Base-by-base conservation (phyloP, 2,888 invertebrate species). In the Nematopogon swammerdamellus region DNA sequence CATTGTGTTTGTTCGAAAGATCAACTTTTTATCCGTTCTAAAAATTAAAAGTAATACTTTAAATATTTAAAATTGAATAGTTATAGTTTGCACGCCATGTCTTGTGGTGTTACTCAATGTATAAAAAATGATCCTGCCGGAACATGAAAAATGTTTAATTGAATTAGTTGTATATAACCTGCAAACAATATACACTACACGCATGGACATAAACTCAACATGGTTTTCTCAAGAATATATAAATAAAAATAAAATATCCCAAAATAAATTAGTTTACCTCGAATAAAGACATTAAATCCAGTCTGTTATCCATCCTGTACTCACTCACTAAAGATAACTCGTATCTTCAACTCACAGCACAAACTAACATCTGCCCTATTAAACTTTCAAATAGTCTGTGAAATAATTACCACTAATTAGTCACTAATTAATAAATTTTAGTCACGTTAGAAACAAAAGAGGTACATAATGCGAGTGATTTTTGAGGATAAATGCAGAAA, bases 281-380 rank as follows among this genome's bases (percentile, higher is more conserved):
- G 58, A 80, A 69, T 49, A 80, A 59, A 16, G 80, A 79, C 63
- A 80, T 63, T 49, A 80, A 62, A 60, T 80, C 80, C 68, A 80
- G 59, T 67, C 75, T 80, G 65, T 66, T 76, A 72, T 79, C 79
- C 80, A 79, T 79, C 59, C 63, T 74, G 53, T 58, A 53, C 59
- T 59, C 60, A 61, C 5, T 16, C 14, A 16, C 17, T 6, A 45
- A 45, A 19, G 16, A 19, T 19, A 19, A 19, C 45, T 47, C 20
- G 4, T 18, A 11, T 19, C 18, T n/a, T 43, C 18, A 19, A 19
- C 2, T 43, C 19, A 43, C 18, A 48, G 14, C 19, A 43, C 42
- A 19, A 48, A 30, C n/a, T 18, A 44, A 44, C 19, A 44, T 44
- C 44, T 18, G 44, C 10, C 4, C 44, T 3, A 14, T 36, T 36